Evolutionary conservation across 2,888 invertebrate species (phyloP).

Genomic region (Adineta ricciae): DNA sequence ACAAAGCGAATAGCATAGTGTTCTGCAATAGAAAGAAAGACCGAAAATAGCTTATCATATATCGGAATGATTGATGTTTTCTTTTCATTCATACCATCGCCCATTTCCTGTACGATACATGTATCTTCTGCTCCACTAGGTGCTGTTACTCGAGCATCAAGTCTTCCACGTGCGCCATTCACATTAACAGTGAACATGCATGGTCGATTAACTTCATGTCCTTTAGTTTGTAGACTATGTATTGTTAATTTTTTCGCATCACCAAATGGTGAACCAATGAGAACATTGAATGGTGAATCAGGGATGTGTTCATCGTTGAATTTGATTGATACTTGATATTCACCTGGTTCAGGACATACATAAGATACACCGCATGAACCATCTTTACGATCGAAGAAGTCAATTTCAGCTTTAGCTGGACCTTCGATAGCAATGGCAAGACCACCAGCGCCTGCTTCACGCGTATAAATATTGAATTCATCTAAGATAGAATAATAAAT

Average conservation of each 20-base stretch:
- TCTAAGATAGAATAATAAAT: constrained; percentile 40
- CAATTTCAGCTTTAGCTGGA: constrained; percentile 86
- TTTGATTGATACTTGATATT: constrained; percentile 88
- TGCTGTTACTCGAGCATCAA: constrained; percentile 57
- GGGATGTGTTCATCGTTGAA: constrained; percentile 99
- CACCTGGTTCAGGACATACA: constrained; percentile 82
- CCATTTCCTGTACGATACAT: constrained; percentile 88
- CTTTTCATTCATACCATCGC: constrained; percentile 50
- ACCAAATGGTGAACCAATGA: constrained; percentile 81
- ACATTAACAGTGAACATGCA: constrained; percentile 86
- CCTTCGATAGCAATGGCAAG: constrained; percentile 88
- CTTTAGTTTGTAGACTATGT: constrained; percentile 44
- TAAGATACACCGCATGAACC: constrained; percentile 90
- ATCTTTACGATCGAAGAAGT: constrained; percentile 85
- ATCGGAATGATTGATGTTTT: no score
- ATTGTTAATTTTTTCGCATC: constrained; percentile 72
- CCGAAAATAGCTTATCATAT: no score
- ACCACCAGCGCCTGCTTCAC: constrained; percentile 89
- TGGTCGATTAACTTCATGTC: constrained; percentile 63
- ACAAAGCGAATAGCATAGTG: constrained; percentile 67
- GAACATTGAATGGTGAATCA: constrained; percentile 89
- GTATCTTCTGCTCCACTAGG: constrained; percentile 89
- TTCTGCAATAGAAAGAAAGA: constrained; percentile 35
- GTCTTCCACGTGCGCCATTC: constrained; percentile 65
- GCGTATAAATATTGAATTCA: constrained; percentile 78